phyloP scores from a whole-genome alignment of 2,888 invertebrate species.

The Nephrotoma appendiculata region DNA sequence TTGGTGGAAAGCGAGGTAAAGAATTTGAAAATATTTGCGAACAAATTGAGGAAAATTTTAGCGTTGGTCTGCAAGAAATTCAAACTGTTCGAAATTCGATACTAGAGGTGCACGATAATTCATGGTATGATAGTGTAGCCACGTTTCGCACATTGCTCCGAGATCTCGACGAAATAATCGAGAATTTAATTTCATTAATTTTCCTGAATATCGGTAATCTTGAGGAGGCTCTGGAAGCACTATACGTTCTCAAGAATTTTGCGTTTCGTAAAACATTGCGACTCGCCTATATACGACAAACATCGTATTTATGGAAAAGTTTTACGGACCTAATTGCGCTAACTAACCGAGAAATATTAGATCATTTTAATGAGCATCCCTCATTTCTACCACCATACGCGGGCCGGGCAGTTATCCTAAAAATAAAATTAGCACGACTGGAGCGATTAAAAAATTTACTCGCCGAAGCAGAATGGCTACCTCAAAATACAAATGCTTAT shows the following conservation, averaged over 20 bases:
- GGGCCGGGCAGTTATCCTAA: constrained; percentile 53
- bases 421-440: constrained; percentile 50
- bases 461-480: constrained; percentile 62
- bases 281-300: constrained; percentile 52
- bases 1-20: constrained; percentile 56
- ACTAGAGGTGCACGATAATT: constrained; percentile 60
- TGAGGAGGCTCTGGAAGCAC: constrained; percentile 63
- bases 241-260: constrained; percentile 65
- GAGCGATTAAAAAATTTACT: constrained; percentile 46
- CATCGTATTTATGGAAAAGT: constrained; percentile 54
- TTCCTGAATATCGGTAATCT: constrained; percentile 67
- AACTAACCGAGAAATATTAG: constrained; percentile 53
- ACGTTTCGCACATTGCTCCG: constrained; percentile 36
- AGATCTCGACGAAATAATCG: constrained; percentile 57
- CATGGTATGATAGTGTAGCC: constrained; percentile 42
- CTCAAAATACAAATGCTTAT: constrained; percentile 54
- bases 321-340: constrained; percentile 61
- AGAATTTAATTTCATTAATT: constrained; percentile 63
- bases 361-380: constrained; percentile 44
- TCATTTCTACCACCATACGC: constrained; percentile 54
- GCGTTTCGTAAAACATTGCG: constrained; percentile 58
- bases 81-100: constrained; percentile 46
- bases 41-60: constrained; percentile 61
- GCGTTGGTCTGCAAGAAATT: constrained; percentile 44
- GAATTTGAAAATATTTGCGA: constrained; percentile 52